A percentile compares a stretch with the other conserved stretches of the same genome.
These are phyloP conservation scores for Trichacis sp. DNA, from an alignment of 2,888 invertebrate genomes.

Conservation along the genomic window DNA sequence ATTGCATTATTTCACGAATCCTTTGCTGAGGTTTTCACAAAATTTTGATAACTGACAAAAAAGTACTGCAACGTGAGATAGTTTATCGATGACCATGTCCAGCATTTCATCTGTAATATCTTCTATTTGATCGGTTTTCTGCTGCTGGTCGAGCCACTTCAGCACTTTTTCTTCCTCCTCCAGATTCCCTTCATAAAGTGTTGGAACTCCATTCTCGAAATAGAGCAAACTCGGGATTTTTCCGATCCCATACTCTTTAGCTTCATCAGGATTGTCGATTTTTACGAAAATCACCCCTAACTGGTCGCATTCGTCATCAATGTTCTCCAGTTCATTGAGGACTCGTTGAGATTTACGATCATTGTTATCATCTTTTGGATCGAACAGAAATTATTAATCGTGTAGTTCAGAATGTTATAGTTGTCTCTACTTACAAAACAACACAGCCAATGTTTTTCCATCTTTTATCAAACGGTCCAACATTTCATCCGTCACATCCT, in stretches of 20 bases:
- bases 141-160: slow-evolving; percentile 89
- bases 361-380: slow-evolving; percentile 90
- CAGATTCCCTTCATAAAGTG: slow-evolving; percentile 90
- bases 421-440: slow-evolving; percentile 86
- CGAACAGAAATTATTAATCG: too few species aligned
- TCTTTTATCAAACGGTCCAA: slow-evolving; percentile 89
- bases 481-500: slow-evolving; percentile 96
- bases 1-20: too few species aligned
- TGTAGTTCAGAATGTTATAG: too few species aligned
- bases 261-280: slow-evolving; percentile 90
- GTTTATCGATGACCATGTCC: slow-evolving; percentile 85
- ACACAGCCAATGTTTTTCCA: slow-evolving; percentile 88
- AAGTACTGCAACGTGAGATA: slow-evolving; percentile 94
- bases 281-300: slow-evolving; percentile 92
- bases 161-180: slow-evolving; percentile 92
- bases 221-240: slow-evolving; percentile 88
- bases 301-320: slow-evolving; percentile 90
- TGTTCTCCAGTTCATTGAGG: slow-evolving; percentile 90
- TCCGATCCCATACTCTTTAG: slow-evolving; percentile 91
- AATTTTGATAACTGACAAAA: slow-evolving; percentile 91
- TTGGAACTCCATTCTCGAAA: slow-evolving; percentile 92
- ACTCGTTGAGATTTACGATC: slow-evolving; percentile 89
- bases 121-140: slow-evolving; percentile 91
- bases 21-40: too few species aligned
- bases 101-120: slow-evolving; percentile 94